These are phyloP conservation scores for Silurus aristotelis DNA, from an alignment of 2,797 vertebrate genomes.

Conservation along the genomic window DNA sequence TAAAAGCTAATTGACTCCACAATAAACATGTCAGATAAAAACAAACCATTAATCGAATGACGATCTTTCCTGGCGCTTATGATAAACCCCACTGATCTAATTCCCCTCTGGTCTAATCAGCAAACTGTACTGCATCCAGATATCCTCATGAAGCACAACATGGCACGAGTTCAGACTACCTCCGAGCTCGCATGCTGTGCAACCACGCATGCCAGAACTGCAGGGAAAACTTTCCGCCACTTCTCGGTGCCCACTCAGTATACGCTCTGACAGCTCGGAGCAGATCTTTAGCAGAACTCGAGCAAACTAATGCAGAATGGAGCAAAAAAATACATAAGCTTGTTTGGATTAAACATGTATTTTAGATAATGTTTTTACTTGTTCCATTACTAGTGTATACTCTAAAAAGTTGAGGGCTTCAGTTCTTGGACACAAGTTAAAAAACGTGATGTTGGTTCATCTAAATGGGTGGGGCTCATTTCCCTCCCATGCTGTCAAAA, in stretches of 20 bases:
- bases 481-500: background rate
- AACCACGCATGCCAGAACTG: constrained; percentile 6
- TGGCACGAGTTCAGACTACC: constrained; percentile 6
- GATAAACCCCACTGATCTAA: background rate
- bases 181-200: background rate
- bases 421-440: background rate
- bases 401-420: background rate
- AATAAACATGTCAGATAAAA: no score
- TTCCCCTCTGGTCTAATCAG: background rate
- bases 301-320: background rate
- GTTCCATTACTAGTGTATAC: background rate
- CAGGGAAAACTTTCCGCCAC: constrained; percentile 18
- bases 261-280: background rate
- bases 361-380: background rate
- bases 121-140: background rate
- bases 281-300: background rate
- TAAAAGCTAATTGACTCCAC: no score
- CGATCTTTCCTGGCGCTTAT: background rate
- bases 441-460: background rate
- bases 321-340: background rate
- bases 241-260: background rate
- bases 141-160: background rate
- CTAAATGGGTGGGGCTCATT: background rate
- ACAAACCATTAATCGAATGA: background rate
- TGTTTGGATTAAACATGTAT: background rate